These are phyloP conservation scores for Magallana nippona DNA, from an alignment of 2,888 invertebrate genomes.

Conservation along the genomic window DNA sequence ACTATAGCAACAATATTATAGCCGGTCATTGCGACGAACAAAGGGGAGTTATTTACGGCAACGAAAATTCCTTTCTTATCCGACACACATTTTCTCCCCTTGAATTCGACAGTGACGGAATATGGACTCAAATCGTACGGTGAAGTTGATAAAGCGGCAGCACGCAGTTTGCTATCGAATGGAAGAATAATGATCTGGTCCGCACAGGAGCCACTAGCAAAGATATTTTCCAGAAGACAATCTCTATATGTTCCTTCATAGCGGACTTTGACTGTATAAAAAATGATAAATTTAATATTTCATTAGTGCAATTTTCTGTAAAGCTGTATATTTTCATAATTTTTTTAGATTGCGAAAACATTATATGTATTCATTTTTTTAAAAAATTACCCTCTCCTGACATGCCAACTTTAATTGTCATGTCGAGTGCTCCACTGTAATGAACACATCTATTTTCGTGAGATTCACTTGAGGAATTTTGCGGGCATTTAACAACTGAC, in stretches of 20 bases:
- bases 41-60: neutral
- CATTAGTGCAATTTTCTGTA: neutral
- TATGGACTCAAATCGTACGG: neutral
- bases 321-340: neutral
- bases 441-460: neutral
- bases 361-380: neutral
- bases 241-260: neutral
- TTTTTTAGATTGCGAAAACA: no score
- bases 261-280: neutral
- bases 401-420: neutral
- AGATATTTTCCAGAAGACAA: neutral
- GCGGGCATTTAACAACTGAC: neutral
- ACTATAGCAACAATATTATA: no score
- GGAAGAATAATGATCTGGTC: neutral
- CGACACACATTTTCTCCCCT: neutral
- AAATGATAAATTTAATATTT: neutral
- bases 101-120: neutral
- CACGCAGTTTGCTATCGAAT: neutral
- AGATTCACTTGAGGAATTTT: neutral
- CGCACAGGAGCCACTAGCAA: neutral
- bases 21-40: no score
- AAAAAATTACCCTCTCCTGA: neutral
- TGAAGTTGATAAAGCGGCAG: neutral
- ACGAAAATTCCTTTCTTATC: neutral
- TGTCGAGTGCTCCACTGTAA: neutral